Conservation (phyloP, 2,888 invertebrate species). For the Microplitis deprimator region DNA sequence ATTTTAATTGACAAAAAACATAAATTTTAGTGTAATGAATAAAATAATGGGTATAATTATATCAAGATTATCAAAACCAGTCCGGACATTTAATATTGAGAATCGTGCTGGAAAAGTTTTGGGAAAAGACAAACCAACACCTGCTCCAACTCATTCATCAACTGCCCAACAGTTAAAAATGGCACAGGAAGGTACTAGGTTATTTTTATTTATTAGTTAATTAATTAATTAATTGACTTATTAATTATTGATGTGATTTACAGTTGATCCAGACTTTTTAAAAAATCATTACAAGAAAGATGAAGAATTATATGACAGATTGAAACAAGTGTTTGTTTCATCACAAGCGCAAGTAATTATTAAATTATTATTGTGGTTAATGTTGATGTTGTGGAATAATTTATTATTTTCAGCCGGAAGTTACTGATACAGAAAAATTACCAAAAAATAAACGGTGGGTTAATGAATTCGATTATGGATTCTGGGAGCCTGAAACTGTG, state of each 20-base stretch:
- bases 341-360: slow-evolving; percentile 71
- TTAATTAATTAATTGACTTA: neutral
- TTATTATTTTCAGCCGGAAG: neutral
- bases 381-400: no score
- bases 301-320: slow-evolving; percentile 75
- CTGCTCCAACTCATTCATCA: slow-evolving; percentile 80
- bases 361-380: neutral
- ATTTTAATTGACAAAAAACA: neutral
- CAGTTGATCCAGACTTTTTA: slow-evolving; percentile 77
- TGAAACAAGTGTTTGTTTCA: slow-evolving; percentile 83
- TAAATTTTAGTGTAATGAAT: neutral
- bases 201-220: neutral
- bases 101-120: slow-evolving; percentile 82
- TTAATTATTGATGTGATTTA: slow-evolving; percentile 43
- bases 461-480: slow-evolving; percentile 78
- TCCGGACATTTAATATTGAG: slow-evolving; percentile 82
- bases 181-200: slow-evolving; percentile 72
- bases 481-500: slow-evolving; percentile 77
- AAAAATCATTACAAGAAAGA: slow-evolving; percentile 79
- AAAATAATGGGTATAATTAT: slow-evolving; percentile 78
- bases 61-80: slow-evolving; percentile 75
- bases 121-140: slow-evolving; percentile 76
- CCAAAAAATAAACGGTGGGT: slow-evolving; percentile 49
- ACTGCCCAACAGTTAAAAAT: slow-evolving; percentile 78
- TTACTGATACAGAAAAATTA: neutral